These are phyloP conservation scores for Pampus argenteus DNA, from an alignment of 2,797 vertebrate genomes.

Conservation along the genomic window DNA sequence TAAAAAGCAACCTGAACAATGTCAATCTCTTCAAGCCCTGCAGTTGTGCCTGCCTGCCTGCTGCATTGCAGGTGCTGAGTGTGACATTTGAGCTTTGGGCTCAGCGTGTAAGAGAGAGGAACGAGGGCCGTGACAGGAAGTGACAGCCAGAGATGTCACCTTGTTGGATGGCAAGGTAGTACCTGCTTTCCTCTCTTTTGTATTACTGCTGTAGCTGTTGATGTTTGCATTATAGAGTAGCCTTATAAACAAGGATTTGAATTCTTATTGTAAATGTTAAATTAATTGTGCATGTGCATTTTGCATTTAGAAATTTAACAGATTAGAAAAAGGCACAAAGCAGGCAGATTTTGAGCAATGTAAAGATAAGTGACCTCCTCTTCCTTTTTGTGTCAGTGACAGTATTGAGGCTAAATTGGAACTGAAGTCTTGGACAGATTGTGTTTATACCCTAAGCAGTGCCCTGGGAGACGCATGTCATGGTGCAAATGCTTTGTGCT, in stretches of 20 bases:
- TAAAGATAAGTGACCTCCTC: constrained; percentile 18
- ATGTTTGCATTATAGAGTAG: neutral
- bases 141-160: constrained; percentile 63
- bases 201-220: neutral
- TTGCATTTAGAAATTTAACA: constrained; percentile 5
- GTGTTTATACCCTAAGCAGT: constrained; percentile 75
- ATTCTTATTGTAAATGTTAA: neutral
- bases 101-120: constrained; percentile 58
- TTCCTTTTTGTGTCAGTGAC: constrained; percentile 58
- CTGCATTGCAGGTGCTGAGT: constrained; percentile 83
- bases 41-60: constrained; percentile 67
- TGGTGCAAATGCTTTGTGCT: constrained; percentile 70
- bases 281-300: constrained; percentile 5
- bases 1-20: constrained; percentile 49
- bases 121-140: constrained; percentile 63
- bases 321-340: neutral
- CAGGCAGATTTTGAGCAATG: neutral
- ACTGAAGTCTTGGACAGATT: constrained; percentile 69
- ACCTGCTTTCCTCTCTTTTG: constrained; percentile 36
- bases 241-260: constrained; percentile 1
- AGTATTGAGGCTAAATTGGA: constrained; percentile 56
- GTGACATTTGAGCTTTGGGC: constrained; percentile 72
- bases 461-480: constrained; percentile 75
- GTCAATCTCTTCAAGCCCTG: constrained; percentile 58
- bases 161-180: constrained; percentile 43